These are phyloP conservation scores for Oxyteleia sp. DNA, from an alignment of 2,888 invertebrate species.

Conservation along the genomic window DNA sequence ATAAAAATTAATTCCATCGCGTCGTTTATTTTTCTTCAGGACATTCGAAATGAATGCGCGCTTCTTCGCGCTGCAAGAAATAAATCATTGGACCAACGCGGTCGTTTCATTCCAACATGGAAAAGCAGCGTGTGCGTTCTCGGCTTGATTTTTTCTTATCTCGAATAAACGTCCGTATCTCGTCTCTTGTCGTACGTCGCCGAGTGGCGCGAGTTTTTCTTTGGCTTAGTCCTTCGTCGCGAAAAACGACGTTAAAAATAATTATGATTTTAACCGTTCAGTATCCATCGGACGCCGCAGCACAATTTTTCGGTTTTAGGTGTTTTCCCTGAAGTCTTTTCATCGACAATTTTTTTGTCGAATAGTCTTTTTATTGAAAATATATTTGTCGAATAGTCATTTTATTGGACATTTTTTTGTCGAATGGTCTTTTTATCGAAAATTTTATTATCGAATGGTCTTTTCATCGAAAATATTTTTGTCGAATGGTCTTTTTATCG, in stretches of 20 bases:
- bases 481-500: no score
- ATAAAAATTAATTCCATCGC: conserved; percentile 49
- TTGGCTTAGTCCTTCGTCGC: conserved; percentile 22
- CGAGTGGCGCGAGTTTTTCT: conserved; percentile 48
- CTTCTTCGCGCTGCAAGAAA: conserved; percentile 67
- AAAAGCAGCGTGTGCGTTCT: conserved; percentile 69
- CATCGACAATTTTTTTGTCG: no score
- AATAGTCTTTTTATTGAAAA: no score
- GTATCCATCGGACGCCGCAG: background rate
- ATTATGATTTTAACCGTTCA: conserved; percentile 41
- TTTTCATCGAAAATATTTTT: no score
- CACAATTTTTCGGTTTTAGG: no score
- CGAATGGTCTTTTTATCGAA: no score
- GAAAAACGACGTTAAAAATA: conserved; percentile 47
- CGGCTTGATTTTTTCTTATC: conserved; percentile 70
- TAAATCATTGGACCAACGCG: conserved; percentile 72
- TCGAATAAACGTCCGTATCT: conserved; percentile 73
- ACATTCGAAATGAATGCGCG: conserved; percentile 56
- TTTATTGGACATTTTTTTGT: no score
- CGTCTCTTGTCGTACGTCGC: conserved; percentile 54
- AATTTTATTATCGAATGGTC: no score
- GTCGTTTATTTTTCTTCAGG: conserved; percentile 53
- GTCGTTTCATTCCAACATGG: conserved; percentile 54
- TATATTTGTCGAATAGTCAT: no score
- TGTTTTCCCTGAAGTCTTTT: no score